Evolutionary conservation across 1,140 invertebrate species (phyloP), one percentile per base, ranked within the genome.

Genomic region (Octopus bimaculoides): DNA sequence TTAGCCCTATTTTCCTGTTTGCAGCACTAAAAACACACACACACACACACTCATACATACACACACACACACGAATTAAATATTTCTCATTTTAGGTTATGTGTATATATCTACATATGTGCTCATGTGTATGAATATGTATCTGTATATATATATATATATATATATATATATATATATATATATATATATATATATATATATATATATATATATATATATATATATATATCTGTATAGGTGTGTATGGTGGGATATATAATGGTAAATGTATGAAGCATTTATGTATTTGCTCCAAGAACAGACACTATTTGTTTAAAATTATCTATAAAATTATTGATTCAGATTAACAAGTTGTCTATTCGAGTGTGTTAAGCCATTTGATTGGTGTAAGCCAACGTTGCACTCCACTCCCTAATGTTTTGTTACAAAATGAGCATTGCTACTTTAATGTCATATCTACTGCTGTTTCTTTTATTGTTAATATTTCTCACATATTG

Each of bases 221-320:
- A 66, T 53, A 66, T 79, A 66, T 75, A 41, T 76, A 54, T 77
- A 73, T 76, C 54, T 77, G 74, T 80, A 73, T 80, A 73, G 76
- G 53, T 75, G 55, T 75, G 71, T 75, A 53, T 80, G 41, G 74
- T 20, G 14, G 52, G 66, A 61, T 56, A 78, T 56, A 78, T 56
- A 56, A 12, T 55, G 53, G 20, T 56, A 20, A 7, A 41, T 78
- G 17, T 41, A 54, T 56, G 20, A 17, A 41, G 26, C 26, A 41
- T 41, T 41, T 41, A 41, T 41, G 26, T 41, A 41, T 41, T 41
- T 41, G 26, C 26, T 41, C 26, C 26, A 41, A 41, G 26, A 41
- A 41, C 26, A 41, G 26, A 41, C 26, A 41, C 26, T 41, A 41
- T 41, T 41, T 41, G 26, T 41, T 41, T 41, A 41, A 41, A 41